phyloP scores from a whole-genome alignment of 2,797 vertebrate species.

The Uromys caudimaculatus region DNA sequence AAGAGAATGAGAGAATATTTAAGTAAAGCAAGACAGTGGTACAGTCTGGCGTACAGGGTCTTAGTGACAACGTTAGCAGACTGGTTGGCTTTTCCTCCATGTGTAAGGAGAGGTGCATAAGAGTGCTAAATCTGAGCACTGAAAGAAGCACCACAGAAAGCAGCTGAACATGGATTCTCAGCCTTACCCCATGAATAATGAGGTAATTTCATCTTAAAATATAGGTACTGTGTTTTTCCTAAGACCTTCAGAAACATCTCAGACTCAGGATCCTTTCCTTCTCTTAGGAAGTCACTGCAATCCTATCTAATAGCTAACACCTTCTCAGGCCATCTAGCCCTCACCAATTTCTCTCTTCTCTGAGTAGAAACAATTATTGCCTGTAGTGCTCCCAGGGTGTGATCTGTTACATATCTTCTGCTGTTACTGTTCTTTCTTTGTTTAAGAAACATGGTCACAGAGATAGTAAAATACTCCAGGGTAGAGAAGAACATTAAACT shows the following conservation, averaged over 20 bases:
- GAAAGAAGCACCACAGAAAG: conserved; percentile 16
- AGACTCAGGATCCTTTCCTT: conserved; percentile 13
- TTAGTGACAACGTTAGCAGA: conserved; percentile 25
- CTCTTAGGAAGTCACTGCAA: conserved; percentile 22
- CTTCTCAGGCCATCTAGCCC: not conserved
- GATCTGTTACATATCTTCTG: conserved; percentile 24
- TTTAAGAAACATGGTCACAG: conserved; percentile 12
- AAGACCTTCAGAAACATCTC: conserved; percentile 11
- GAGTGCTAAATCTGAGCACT: conserved; percentile 2
- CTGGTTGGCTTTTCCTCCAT: not conserved
- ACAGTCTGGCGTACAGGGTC: conserved; percentile 17
- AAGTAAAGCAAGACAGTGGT: conserved; percentile 40
- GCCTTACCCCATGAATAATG: conserved; percentile 69
- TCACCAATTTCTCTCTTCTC: conserved; percentile 2
- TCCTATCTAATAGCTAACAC: not conserved
- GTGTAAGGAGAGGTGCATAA: not conserved
- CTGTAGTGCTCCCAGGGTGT: not conserved
- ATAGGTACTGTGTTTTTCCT: conserved; percentile 10
- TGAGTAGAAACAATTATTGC: conserved; percentile 40
- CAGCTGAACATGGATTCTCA: conserved; percentile 70
- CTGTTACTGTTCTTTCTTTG: not conserved
- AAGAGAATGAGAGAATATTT: not conserved
- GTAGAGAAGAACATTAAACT: conserved; percentile 49
- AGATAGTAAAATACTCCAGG: conserved; percentile 55
- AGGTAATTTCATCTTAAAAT: conserved; percentile 74